Conservation (phyloP, 2,888 invertebrate genomes). For the Leptopilina drosophilae region DNA sequence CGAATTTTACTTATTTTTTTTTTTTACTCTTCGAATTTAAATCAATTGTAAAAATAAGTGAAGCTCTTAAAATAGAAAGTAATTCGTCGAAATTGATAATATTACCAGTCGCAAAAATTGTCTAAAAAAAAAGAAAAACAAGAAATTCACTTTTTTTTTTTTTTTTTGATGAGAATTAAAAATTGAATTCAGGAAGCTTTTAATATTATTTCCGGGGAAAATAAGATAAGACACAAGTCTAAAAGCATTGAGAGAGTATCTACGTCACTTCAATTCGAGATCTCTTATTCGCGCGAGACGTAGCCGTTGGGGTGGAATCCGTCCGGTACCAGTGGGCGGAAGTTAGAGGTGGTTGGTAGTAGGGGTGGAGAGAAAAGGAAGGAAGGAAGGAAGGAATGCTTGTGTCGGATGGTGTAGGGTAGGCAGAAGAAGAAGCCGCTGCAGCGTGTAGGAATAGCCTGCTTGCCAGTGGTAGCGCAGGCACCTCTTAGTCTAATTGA, state of each 20-base stretch:
- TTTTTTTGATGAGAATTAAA: too few species aligned
- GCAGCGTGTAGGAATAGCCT: conserved; percentile 58
- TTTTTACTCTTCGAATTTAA: too few species aligned
- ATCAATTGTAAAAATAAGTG: too few species aligned
- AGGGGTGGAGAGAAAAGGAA: conserved; percentile 42
- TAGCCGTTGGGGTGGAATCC: conserved; percentile 63
- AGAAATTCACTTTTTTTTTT: too few species aligned
- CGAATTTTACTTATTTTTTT: too few species aligned
- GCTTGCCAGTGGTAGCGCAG: conserved; percentile 60
- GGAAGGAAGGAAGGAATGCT: not conserved
- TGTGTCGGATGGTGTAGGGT: conserved; percentile 44
- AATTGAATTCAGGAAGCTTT: not conserved
- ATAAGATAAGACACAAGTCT: conserved; percentile 2
- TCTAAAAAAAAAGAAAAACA: too few species aligned
- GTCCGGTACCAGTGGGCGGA: conserved; percentile 58
- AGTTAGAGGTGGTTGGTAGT: conserved; percentile 47
- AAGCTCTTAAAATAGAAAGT: too few species aligned
- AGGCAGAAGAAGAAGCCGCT: conserved; percentile 64
- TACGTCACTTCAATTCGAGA: conserved; percentile 70
- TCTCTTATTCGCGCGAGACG: conserved; percentile 62
- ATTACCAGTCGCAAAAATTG: too few species aligned
- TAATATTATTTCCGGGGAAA: not conserved
- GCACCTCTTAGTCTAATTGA: conserved; percentile 77
- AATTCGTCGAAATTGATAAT: too few species aligned
- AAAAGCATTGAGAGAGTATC: conserved; percentile 45